These are phyloP conservation scores for Pseudanteris insignis DNA, from an alignment of 2,888 invertebrate species.

Conservation along the genomic window DNA sequence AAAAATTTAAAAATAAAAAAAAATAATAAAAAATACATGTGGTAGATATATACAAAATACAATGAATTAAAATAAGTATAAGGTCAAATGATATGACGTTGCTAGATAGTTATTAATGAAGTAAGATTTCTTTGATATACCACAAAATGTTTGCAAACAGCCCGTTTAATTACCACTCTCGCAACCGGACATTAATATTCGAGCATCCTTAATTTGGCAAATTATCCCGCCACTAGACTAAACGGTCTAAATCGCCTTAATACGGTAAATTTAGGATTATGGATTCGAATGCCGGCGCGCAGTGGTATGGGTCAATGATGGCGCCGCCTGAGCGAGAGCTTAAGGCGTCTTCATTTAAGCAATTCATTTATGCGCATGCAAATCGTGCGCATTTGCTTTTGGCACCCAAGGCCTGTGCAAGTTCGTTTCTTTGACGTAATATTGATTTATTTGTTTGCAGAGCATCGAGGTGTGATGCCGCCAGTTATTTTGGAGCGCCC, in stretches of 20 bases:
- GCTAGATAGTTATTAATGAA: slow-evolving; percentile 3
- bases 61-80: too few relatives aligned
- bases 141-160: slow-evolving; percentile 18
- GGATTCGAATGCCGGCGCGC: slow-evolving; percentile 33
- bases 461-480: slow-evolving; percentile 77
- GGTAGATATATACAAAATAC: neutral
- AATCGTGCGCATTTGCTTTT: slow-evolving; percentile 33
- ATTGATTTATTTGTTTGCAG: slow-evolving; percentile 64
- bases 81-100: too few relatives aligned
- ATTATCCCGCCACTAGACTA: slow-evolving; percentile 38
- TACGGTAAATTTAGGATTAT: slow-evolving; percentile 42
- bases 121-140: slow-evolving; percentile 11
- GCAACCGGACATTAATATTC: slow-evolving; percentile 44
- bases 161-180: slow-evolving; percentile 30
- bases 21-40: neutral
- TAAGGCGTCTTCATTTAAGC: slow-evolving; percentile 38
- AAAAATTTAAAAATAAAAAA: neutral
- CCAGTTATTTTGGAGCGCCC: slow-evolving; percentile 79
- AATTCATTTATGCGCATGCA: slow-evolving; percentile 38
- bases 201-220: slow-evolving; percentile 44
- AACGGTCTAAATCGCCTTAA: slow-evolving; percentile 39
- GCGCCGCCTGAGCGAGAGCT: slow-evolving; percentile 24
- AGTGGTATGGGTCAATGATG: slow-evolving; percentile 32
- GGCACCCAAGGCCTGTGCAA: slow-evolving; percentile 16
- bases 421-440: slow-evolving; percentile 29